phyloP scores from a whole-genome alignment of 2,113 vertebrate genomes.

The Elachura formosa region DNA sequence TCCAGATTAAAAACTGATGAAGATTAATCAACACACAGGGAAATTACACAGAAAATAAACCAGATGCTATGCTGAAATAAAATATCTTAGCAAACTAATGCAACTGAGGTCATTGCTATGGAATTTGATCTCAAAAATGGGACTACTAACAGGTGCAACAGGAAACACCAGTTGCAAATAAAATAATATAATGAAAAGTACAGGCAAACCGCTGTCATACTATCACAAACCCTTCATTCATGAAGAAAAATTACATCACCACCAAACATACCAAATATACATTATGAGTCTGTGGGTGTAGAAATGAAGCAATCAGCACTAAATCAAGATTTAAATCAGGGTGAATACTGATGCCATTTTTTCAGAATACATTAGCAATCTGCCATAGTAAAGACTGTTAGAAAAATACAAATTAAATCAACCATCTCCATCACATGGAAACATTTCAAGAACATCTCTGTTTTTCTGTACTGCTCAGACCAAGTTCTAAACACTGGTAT shows the following conservation, averaged over 20 bases:
- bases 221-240: background rate
- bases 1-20: background rate
- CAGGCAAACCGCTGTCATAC: background rate
- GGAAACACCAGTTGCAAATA: background rate
- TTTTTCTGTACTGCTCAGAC: background rate
- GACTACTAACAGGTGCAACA: no score
- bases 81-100: background rate
- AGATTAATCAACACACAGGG: background rate
- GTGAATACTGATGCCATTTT: background rate
- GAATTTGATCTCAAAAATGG: background rate
- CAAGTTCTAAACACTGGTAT: background rate
- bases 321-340: conserved; percentile 40
- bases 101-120: background rate
- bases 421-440: background rate
- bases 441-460: background rate
- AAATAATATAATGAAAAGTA: background rate
- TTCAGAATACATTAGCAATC: conserved; percentile 3
- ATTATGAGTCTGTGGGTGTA: background rate
- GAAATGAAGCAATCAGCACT: conserved; percentile 8
- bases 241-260: conserved; percentile 2
- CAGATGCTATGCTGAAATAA: conserved; percentile 9
- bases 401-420: background rate
- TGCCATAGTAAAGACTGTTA: background rate
- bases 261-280: background rate
- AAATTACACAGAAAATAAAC: conserved; percentile 32